Evolutionary conservation across 2,888 invertebrate species (phyloP).

Genomic region (Scaptomyza polygonia): DNA sequence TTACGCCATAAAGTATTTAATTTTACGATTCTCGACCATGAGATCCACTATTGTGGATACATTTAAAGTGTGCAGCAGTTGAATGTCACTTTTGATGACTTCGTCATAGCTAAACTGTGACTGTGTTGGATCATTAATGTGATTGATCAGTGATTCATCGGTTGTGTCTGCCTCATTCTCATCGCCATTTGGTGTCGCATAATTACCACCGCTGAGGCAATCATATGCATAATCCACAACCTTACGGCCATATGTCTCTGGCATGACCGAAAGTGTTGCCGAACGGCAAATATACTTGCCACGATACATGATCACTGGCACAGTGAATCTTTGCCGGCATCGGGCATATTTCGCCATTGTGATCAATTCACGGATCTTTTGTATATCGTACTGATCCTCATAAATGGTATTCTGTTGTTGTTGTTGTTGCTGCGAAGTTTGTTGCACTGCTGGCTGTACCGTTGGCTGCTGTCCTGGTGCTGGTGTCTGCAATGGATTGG

Average conservation of each 20-base stretch:
- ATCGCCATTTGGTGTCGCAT: conserved; percentile 69
- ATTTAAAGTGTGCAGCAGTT: conserved; percentile 88
- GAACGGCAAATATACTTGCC: conserved; percentile 91
- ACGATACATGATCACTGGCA: conserved; percentile 91
- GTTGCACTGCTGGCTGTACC: conserved; percentile 41
- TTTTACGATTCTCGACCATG: conserved; percentile 94
- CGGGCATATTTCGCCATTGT: conserved; percentile 89
- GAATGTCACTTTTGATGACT: conserved; percentile 86
- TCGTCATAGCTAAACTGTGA: conserved; percentile 82
- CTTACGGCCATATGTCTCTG: conserved; percentile 90
- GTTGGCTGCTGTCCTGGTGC: conserved; percentile 31
- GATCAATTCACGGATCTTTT: conserved; percentile 87
- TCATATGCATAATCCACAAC: conserved; percentile 86
- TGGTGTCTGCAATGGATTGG: conserved; percentile 61
- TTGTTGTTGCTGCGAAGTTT: conserved; percentile 16
- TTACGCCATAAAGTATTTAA: conserved; percentile 92
- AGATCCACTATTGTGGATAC: conserved; percentile 91
- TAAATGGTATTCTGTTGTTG: conserved; percentile 85
- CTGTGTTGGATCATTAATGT: conserved; percentile 66
- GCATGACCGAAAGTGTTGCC: conserved; percentile 89
- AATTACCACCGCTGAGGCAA: conserved; percentile 75
- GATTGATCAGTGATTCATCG: conserved; percentile 78
- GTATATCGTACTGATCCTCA: conserved; percentile 86
- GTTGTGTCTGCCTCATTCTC: conserved; percentile 80
- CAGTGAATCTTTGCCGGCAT: conserved; percentile 90